phyloP scores from a whole-genome alignment of 2,888 invertebrate species.

The Odontocolon sp. region DNA sequence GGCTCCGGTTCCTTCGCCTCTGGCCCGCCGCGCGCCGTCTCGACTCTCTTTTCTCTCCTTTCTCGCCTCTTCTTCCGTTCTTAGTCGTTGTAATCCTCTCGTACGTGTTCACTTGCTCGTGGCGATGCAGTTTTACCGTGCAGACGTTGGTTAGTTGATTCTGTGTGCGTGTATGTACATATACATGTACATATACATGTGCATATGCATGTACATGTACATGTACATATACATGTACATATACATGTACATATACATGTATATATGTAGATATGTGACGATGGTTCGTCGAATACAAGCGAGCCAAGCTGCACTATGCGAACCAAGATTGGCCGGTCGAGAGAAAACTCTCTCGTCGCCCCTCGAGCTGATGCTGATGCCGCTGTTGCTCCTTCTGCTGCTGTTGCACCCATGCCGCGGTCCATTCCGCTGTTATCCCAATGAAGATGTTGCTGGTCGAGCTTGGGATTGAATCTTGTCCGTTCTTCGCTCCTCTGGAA shows the following conservation, averaged over 20 bases:
- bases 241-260: not conserved
- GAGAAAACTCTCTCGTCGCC: conserved; percentile 47
- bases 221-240: too few relatives aligned
- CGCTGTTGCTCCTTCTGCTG: conserved; percentile 11
- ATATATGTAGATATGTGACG: conserved; percentile 25
- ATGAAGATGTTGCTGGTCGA: conserved; percentile 58
- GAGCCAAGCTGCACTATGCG: conserved; percentile 16
- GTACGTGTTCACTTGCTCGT: conserved; percentile 23
- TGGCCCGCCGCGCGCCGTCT: conserved; percentile 52
- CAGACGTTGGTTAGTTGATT: conserved; percentile 27
- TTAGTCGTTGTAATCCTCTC: conserved; percentile 5
- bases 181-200: too few relatives aligned
- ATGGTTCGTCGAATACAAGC: conserved; percentile 46
- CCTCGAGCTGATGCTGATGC: conserved; percentile 24
- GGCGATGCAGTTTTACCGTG: conserved; percentile 23
- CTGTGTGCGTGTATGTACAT: conserved; percentile 18
- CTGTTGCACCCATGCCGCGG: conserved; percentile 5
- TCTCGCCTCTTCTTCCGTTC: conserved; percentile 9
- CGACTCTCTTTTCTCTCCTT: conserved; percentile 43
- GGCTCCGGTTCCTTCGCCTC: conserved; percentile 52
- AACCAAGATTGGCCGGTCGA: conserved; percentile 44
- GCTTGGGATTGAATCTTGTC: conserved; percentile 44
- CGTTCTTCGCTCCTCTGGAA: not conserved
- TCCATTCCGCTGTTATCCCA: conserved; percentile 27
- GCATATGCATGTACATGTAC: not conserved